Base-by-base conservation (phyloP, 2,113 vertebrate species). In the Erythrolamprus reginae region DNA sequence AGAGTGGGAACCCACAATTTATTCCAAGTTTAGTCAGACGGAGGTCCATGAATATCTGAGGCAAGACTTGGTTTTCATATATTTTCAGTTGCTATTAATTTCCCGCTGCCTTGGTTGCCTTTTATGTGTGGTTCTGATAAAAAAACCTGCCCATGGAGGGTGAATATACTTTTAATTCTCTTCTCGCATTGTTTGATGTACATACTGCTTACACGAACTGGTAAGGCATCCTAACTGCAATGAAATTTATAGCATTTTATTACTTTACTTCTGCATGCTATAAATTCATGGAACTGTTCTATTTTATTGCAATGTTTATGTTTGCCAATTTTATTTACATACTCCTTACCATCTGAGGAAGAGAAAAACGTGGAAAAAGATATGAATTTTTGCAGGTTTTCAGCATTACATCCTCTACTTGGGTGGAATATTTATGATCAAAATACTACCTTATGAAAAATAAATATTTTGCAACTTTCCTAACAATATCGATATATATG, bases 261-360 rank as follows among this genome's bases (percentile, higher is more conserved):
- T 95, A 90, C 90, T 93, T 92, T 96, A 77, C 88, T 84, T 92
- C 87, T 82, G 90, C 84, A 42, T 0, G 3, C 93, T 93, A 92
- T 91, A 94, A 95, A 96, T 92, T 92, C 53, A 94, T 87, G 53
- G 82, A 93, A 86, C 33, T 55, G 90, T 84, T 92, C 77, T 82
- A 65, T 55, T 92, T 96, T 93, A 95, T 88, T 94, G 82, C 88
- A 89, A 92, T 94, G 94, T 77, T 95, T 94, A 92, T 89, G 87
- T 93, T 88, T 94, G 87, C 89, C 90, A 86, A 42, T 91, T 95
- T 94, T 95, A 95, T 95, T 96, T 93, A 95, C 90, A 94, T 86
- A 55, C n/a, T 70, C 91, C 87, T 56, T 88, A 89, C 82, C 89
- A 90, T 93, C 88, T 92, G 88, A 89, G 28, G 23, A 56, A 33